Evolutionary conservation across 2,888 invertebrate species (phyloP).

Genomic region (Notocelia uddmanniana): DNA sequence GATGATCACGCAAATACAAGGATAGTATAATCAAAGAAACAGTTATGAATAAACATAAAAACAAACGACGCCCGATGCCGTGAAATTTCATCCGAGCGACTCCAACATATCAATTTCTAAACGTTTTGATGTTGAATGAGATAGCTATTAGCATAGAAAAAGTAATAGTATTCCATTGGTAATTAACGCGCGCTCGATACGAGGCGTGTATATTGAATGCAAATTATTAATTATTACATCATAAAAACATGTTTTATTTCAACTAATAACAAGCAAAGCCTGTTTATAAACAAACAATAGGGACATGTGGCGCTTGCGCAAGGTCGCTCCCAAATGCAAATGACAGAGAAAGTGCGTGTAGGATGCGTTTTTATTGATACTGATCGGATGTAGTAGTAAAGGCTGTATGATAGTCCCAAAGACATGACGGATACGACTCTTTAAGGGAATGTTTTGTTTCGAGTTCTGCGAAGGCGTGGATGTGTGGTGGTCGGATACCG

Average conservation of each 20-base stretch:
- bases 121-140: no score
- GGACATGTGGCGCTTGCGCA: slow-evolving; percentile 50
- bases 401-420: not conserved
- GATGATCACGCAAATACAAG: slow-evolving; percentile 13
- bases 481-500: slow-evolving; percentile 10
- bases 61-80: no score
- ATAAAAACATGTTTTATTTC: not conserved
- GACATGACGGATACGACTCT: slow-evolving; percentile 8
- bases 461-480: not conserved
- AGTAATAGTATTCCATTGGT: no score
- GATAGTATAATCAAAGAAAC: no score
- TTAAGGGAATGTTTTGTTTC: no score
- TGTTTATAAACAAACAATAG: slow-evolving; percentile 35
- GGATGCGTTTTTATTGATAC: slow-evolving; percentile 62
- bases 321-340: slow-evolving; percentile 63
- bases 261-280: slow-evolving; percentile 2
- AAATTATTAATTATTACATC: no score
- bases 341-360: slow-evolving; percentile 66
- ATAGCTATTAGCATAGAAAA: no score
- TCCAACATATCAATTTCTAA: no score
- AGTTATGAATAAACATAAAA: not conserved
- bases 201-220: not conserved
- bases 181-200: not conserved
- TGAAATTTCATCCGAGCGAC: no score
- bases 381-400: not conserved